phyloP scores from a whole-genome alignment of 2,113 vertebrate species.

The Panthera uncia region DNA sequence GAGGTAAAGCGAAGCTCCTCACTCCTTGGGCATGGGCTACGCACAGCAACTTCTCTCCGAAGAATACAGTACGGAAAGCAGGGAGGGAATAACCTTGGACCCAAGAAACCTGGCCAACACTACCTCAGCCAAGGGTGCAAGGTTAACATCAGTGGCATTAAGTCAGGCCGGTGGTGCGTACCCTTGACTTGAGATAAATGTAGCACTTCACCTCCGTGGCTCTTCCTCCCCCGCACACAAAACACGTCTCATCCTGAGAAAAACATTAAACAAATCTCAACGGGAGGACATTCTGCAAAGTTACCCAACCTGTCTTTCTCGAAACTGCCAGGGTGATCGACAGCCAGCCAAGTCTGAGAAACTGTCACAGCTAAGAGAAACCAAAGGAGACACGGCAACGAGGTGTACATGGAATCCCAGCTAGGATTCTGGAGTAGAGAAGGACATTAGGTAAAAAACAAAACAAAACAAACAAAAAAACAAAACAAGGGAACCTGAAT shows the following conservation, averaged over 20 bases:
- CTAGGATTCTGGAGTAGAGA: background rate
- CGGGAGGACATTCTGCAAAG: background rate
- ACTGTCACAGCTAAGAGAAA: background rate
- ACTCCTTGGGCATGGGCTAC: background rate
- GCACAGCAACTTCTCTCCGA: background rate
- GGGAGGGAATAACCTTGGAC: background rate
- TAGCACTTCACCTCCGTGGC: background rate
- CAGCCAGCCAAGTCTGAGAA: background rate
- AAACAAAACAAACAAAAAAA: no score
- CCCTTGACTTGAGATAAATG: background rate
- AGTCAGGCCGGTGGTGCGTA: background rate
- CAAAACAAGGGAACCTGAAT: background rate
- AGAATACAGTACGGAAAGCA: background rate
- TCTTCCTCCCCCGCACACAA: background rate
- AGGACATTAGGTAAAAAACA: background rate
- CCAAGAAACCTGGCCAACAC: background rate
- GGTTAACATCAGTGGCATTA: fast-evolving
- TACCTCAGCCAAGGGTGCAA: background rate
- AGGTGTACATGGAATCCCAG: background rate
- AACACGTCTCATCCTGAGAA: background rate
- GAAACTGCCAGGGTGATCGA: background rate
- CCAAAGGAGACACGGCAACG: background rate
- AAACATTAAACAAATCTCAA: background rate
- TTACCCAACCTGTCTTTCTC: background rate
- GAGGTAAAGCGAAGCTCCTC: background rate